Conservation (phyloP, 2,888 invertebrate genomes). For the Himalopsyche anomala region DNA sequence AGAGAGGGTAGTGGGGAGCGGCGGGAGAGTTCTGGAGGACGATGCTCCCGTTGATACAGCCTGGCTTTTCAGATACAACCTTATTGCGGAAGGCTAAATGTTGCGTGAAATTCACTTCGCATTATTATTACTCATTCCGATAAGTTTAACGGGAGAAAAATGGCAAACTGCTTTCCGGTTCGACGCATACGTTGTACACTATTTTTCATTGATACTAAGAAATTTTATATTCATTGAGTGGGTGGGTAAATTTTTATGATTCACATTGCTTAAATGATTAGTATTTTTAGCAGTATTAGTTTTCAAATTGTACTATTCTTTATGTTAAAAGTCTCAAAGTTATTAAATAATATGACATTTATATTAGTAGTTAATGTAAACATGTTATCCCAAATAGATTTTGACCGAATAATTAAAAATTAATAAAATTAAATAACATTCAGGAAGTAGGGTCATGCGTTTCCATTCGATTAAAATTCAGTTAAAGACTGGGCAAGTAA, state of each 20-base stretch:
- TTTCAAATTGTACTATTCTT: no score
- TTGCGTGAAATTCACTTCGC: constrained; percentile 59
- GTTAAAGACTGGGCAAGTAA: no score
- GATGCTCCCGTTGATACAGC: constrained; percentile 52
- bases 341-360: no score
- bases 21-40: constrained; percentile 45
- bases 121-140: constrained; percentile 53
- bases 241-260: not conserved
- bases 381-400: no score
- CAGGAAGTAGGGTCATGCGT: no score
- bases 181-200: not conserved
- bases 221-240: not conserved
- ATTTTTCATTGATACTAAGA: not conserved
- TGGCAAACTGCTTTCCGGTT: constrained; percentile 11
- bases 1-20: not conserved
- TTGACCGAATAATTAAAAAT: no score
- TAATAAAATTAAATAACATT: no score
- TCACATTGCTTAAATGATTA: no score
- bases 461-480: no score
- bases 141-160: constrained; percentile 44
- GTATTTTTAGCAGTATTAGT: no score
- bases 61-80: constrained; percentile 48
- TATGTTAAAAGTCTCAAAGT: no score
- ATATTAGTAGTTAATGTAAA: no score
- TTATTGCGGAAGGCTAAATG: constrained; percentile 61